Conservation (phyloP, 2,113 vertebrate species). For the Trachemys scripta region DNA sequence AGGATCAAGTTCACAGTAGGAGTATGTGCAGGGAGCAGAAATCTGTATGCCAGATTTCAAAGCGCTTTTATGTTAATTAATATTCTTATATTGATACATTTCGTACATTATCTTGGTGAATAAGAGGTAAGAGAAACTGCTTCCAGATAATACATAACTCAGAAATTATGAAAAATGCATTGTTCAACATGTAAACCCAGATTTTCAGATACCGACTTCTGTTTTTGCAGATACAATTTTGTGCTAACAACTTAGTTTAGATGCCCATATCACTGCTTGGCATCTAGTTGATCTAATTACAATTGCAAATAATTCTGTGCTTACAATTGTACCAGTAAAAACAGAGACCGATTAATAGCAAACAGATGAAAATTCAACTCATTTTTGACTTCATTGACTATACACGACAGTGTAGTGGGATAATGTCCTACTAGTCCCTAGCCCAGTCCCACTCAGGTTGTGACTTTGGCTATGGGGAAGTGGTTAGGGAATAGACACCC, state of each 20-base stretch:
- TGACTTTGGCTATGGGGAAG: not conserved
- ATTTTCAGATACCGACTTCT: not conserved
- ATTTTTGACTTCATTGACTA: not conserved
- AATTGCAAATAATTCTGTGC: not conserved
- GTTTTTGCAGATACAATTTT: not conserved
- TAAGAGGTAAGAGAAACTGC: not conserved
- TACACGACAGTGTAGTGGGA: not conserved
- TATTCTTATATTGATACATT: not conserved
- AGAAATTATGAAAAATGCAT: not conserved
- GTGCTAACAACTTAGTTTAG: not conserved
- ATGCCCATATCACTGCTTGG: not conserved
- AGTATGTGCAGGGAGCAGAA: not conserved
- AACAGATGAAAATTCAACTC: not conserved
- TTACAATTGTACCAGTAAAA: not conserved
- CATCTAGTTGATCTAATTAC: not conserved
- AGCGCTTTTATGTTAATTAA: not conserved
- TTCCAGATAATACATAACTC: not conserved
- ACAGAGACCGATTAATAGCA: not conserved
- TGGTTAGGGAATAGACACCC: not conserved
- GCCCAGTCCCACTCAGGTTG: not conserved
- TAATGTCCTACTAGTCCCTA: not conserved
- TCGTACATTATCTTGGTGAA: not conserved
- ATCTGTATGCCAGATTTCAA: not conserved
- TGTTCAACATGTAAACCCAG: not conserved
- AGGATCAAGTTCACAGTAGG: not conserved